Evolutionary conservation across 2,797 vertebrate species (phyloP).

Genomic region (Muraenolepis orangiensis): DNA sequence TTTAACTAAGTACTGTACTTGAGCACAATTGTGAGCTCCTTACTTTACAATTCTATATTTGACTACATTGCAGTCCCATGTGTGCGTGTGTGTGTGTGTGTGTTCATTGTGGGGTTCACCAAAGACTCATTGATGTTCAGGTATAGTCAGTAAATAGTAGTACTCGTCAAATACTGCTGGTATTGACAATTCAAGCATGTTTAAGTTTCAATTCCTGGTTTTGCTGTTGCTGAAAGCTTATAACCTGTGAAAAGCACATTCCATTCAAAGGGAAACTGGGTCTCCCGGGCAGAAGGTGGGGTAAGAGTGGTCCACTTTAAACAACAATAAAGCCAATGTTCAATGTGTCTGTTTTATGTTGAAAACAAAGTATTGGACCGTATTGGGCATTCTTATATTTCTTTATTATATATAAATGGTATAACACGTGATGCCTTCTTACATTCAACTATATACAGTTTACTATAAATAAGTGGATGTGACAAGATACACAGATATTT

Average conservation of each 20-base stretch:
- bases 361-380: not conserved
- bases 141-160: no score
- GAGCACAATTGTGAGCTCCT: not conserved
- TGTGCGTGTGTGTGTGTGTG: not conserved
- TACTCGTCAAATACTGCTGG: no score
- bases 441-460: constrained; percentile 24
- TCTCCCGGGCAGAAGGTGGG: not conserved
- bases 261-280: not conserved
- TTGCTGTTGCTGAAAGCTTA: no score
- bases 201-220: no score
- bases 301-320: constrained; percentile 5
- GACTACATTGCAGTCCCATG: not conserved
- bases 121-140: not conserved
- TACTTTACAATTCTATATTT: not conserved
- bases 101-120: not conserved
- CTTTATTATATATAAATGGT: constrained; percentile 30
- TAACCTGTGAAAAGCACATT: not conserved
- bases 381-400: not conserved
- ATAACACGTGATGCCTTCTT: constrained; percentile 21
- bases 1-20: not conserved
- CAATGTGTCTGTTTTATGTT: not conserved
- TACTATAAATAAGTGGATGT: constrained; percentile 6
- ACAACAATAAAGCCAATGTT: not conserved
- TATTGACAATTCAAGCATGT: no score
- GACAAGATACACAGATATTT: constrained; percentile 8